Evolutionary conservation across 2,113 vertebrate species (phyloP).

Genomic region (Neotragus pygmaeus): DNA sequence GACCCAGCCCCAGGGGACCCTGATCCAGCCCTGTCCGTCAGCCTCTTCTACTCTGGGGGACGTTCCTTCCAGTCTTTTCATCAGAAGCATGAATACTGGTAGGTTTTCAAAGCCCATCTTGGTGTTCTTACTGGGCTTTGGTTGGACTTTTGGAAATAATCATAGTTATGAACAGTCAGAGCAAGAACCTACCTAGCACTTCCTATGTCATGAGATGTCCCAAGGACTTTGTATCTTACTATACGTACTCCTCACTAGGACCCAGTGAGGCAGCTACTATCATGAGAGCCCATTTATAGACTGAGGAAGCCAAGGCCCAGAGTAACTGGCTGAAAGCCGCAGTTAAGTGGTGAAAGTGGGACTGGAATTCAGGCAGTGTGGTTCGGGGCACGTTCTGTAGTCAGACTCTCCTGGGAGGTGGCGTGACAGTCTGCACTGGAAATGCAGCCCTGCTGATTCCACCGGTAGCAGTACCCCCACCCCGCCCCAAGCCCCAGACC

Average conservation of each 20-base stretch:
- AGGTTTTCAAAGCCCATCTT: not conserved
- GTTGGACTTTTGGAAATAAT: not conserved
- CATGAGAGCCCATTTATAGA: not conserved
- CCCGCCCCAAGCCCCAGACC: fast-evolving
- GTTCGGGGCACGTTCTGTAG: not conserved
- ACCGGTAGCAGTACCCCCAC: not conserved
- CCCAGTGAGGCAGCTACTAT: not conserved
- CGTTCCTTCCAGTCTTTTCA: not conserved
- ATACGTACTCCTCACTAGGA: not conserved
- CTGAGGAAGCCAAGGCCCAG: not conserved
- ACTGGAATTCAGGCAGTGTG: too few relatives aligned
- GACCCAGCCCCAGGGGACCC: fast-evolving
- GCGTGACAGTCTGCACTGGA: not conserved
- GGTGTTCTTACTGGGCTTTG: not conserved
- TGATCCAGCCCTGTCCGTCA: not conserved
- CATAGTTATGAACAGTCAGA: not conserved
- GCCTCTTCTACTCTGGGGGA: not conserved
- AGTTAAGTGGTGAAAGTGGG: not conserved
- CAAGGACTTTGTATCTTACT: not conserved
- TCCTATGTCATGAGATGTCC: not conserved
- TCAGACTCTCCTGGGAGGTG: not conserved
- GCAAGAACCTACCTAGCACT: not conserved
- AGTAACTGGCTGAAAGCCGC: not conserved
- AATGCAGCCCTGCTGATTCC: not conserved
- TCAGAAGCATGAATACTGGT: not conserved